These are phyloP conservation scores for Dicentrarchus labrax DNA, from an alignment of 2,113 vertebrate species.

Conservation along the genomic window DNA sequence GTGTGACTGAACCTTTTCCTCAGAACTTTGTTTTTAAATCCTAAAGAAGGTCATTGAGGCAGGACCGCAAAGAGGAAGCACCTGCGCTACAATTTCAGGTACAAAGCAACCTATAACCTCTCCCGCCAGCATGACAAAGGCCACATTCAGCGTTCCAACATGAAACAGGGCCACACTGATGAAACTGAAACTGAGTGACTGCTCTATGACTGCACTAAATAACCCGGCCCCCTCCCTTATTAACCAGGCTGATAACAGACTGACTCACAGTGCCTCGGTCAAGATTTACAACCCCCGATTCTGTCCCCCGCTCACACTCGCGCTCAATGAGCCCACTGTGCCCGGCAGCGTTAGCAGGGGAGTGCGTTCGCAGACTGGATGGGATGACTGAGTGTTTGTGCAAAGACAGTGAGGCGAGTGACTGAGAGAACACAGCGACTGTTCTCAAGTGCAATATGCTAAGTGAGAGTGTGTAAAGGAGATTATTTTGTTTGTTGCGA, in stretches of 20 bases:
- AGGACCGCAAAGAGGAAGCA: neutral
- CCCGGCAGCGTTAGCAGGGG: constrained; percentile 2
- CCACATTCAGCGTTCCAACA: constrained; percentile 29
- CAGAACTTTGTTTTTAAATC: no score
- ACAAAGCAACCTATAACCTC: neutral
- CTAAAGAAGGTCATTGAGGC: no score
- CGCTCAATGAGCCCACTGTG: constrained; percentile 79
- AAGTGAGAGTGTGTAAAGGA: constrained; percentile 53
- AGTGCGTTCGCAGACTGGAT: constrained; percentile 60
- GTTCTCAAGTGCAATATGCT: constrained; percentile 75
- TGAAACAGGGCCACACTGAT: constrained; percentile 22
- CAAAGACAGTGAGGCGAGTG: constrained; percentile 55
- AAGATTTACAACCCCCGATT: constrained; percentile 67
- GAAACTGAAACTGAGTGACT: constrained; percentile 47
- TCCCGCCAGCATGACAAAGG: constrained; percentile 30
- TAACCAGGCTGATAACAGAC: constrained; percentile 67
- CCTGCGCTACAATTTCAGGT: neutral
- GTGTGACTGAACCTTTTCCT: neutral
- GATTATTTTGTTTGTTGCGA: constrained; percentile 69
- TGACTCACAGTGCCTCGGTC: constrained; percentile 60
- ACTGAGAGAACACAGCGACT: constrained; percentile 59
- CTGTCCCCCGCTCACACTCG: constrained; percentile 23
- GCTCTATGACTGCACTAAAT: constrained; percentile 40
- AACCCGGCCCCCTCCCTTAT: constrained; percentile 38
- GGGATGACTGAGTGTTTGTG: constrained; percentile 58